Percentiles rank a stretch among this genome's conserved stretches.
These are phyloP conservation scores for Laspeyria flexula DNA, from an alignment of 2,888 invertebrate species.

Conservation along the genomic window DNA sequence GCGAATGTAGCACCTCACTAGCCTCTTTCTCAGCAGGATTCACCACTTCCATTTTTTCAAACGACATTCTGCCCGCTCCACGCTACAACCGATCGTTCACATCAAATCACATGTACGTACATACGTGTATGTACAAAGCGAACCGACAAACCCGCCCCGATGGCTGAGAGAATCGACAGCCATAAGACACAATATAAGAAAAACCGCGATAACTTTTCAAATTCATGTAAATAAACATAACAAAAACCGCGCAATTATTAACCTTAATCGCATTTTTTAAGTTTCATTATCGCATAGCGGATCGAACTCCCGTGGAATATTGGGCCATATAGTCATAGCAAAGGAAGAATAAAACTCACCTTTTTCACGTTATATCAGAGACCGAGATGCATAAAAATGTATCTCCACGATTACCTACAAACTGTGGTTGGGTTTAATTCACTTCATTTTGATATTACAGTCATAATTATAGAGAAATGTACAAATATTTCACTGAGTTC, in stretches of 20 bases:
- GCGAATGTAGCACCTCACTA: constrained; percentile 89
- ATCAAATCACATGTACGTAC: constrained; percentile 82
- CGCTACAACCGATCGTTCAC: constrained; percentile 79
- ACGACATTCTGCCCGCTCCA: constrained; percentile 75
- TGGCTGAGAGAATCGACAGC: constrained; percentile 60
- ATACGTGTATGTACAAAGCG: constrained; percentile 80
- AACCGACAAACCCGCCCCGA: constrained; percentile 76
- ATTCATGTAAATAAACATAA: constrained; percentile 87
- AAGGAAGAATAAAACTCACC: constrained; percentile 84
- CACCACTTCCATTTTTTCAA: constrained; percentile 87
- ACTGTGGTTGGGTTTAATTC: constrained; percentile 71
- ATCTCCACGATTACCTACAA: constrained; percentile 59
- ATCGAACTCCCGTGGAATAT: constrained; percentile 87
- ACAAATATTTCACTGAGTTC: constrained; percentile 81
- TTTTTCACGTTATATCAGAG: constrained; percentile 69
- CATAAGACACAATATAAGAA: constrained; percentile 69
- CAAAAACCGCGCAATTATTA: constrained; percentile 87
- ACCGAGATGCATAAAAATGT: constrained; percentile 65
- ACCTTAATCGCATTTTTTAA: constrained; percentile 87
- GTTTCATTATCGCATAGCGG: constrained; percentile 87
- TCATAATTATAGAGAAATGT: constrained; percentile 83
- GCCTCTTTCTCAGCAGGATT: constrained; percentile 90
- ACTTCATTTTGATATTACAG: constrained; percentile 82
- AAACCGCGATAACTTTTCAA: constrained; percentile 85
- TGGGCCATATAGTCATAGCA: constrained; percentile 86